A percentile compares a stretch with the other conserved stretches of the same genome.
These are phyloP conservation scores for Rhinogobius similis DNA, from an alignment of 2,113 vertebrate genomes.

Conservation along the genomic window DNA sequence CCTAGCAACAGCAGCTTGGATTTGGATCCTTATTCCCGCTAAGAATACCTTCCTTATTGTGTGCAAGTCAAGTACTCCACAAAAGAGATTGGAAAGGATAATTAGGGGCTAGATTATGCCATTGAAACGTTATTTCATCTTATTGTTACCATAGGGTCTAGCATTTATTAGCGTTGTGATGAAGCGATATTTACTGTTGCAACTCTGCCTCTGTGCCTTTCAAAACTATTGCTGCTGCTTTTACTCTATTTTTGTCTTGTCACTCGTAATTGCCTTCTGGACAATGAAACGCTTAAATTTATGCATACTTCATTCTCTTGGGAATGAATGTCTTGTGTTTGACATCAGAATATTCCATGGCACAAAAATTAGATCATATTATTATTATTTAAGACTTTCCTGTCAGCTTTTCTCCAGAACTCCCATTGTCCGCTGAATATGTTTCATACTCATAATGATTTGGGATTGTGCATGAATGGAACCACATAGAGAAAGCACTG, in stretches of 20 bases:
- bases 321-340: constrained; percentile 1
- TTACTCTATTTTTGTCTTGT: constrained; percentile 23
- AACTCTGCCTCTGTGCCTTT: constrained; percentile 22
- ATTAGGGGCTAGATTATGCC: constrained; percentile 57
- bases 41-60: constrained; percentile 37
- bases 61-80: constrained; percentile 33
- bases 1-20: constrained; percentile 38
- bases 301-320: constrained; percentile 1
- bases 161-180: constrained; percentile 39
- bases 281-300: constrained; percentile 28
- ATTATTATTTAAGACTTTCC: background rate
- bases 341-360: background rate
- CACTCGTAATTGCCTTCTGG: constrained; percentile 23
- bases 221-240: constrained; percentile 22
- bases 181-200: constrained; percentile 15
- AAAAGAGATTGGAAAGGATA: constrained; percentile 36
- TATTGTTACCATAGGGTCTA: constrained; percentile 25
- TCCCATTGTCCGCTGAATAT: background rate
- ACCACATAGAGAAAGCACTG: background rate
- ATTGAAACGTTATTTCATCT: constrained; percentile 52
- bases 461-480: background rate
- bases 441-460: background rate
- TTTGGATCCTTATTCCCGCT: constrained; percentile 15
- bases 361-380: background rate
- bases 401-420: background rate